Conservation (phyloP, 2,797 vertebrate genomes). For the Threskiornis aethiopicus region DNA sequence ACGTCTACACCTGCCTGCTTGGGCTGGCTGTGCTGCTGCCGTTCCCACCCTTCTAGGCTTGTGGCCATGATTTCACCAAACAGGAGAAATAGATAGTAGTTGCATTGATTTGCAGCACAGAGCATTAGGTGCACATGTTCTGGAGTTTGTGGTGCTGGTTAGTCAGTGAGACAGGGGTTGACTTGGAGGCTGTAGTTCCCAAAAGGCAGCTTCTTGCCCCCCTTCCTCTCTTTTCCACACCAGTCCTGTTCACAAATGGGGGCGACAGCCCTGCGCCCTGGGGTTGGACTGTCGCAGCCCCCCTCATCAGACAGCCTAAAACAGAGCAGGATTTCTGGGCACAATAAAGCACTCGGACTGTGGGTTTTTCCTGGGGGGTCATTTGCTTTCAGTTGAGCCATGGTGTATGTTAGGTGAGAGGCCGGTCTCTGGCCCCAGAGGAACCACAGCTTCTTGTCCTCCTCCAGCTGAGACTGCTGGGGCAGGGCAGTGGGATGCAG, state of each 20-base stretch:
- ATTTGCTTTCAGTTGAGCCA: neutral
- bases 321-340: neutral
- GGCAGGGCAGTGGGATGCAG: neutral
- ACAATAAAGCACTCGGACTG: neutral
- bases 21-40: neutral
- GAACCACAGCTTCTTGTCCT: neutral
- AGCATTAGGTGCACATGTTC: neutral
- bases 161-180: neutral
- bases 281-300: neutral
- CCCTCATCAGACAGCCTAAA: neutral
- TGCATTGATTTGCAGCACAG: neutral
- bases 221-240: neutral
- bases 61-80: neutral
- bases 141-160: neutral
- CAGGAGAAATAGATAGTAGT: neutral
- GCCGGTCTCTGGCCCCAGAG: neutral
- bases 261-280: neutral
- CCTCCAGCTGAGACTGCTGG: rapidly evolving
- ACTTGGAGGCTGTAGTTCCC: neutral
- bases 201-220: neutral
- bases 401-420: rapidly evolving
- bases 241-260: neutral
- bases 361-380: neutral
- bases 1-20: neutral
- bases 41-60: neutral